phyloP scores from a whole-genome alignment of 2,888 invertebrate species.

The Arge pagana region DNA sequence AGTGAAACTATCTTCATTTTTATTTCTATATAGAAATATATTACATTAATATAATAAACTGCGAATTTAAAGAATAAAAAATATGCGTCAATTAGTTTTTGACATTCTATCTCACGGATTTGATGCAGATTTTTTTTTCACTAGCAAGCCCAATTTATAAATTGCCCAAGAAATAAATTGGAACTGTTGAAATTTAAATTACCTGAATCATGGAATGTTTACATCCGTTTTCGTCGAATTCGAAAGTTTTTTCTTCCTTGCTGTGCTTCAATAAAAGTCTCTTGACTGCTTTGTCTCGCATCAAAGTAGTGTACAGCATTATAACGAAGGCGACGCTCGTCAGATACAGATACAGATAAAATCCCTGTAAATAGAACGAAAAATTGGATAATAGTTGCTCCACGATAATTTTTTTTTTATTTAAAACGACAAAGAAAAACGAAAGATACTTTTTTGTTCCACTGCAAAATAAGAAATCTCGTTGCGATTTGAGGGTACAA shows the following conservation, averaged over 20 bases:
- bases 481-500: too few species aligned
- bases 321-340: constrained; percentile 78
- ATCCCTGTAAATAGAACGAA: constrained; percentile 65
- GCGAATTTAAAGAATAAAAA: background rate
- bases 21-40: too few species aligned
- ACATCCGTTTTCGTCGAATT: constrained; percentile 30
- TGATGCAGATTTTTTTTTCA: too few species aligned
- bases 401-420: background rate
- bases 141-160: too few species aligned
- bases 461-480: too few species aligned
- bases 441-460: too few species aligned
- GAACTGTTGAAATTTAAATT: constrained; percentile 14
- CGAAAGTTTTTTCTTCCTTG: constrained; percentile 39
- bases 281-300: constrained; percentile 68
- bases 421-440: background rate
- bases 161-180: background rate
- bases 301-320: constrained; percentile 71
- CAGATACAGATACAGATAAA: constrained; percentile 80
- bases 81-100: background rate
- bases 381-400: background rate
- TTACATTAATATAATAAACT: too few species aligned
- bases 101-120: background rate
- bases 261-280: constrained; percentile 43
- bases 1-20: too few species aligned
- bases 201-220: constrained; percentile 30